Base-by-base conservation (phyloP, 2,888 invertebrate species). In the Tenodera sinensis region DNA sequence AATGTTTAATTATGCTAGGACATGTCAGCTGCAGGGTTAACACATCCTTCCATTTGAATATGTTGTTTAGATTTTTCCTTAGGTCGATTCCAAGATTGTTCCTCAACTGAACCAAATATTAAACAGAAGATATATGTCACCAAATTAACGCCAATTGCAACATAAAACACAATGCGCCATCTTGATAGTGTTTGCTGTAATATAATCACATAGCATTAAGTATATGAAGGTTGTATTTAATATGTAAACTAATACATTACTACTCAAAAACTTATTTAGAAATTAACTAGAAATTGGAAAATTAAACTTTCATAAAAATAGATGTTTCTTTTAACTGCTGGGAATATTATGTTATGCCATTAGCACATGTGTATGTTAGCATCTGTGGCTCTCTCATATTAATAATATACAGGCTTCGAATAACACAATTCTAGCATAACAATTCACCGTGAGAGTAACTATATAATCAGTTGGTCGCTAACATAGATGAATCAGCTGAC, bases 41-140 rank as follows among this genome's bases (percentile, higher is more conserved):
- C 25, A 71, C 54, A 71, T 71, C 54, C 54, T 71, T 71, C 54
- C 6, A 4, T 25, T 20, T 71, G 54, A 71, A 20, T 71, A 42
- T 42, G 42, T 34, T 34, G 34, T 71, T 20, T 71, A 20, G 54
- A 71, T 71, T 71, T 83, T 83, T 87, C 81, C 14, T 28, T 71
- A 15, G 81, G 87, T 54, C 47, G 42, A 34, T 88, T 88, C 88
- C 88, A 88, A n/a, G 88, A 71, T 54, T 88, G 88, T 71, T 88
- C 88, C 15, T 88, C 88, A n/a, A 54, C 88, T 28, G 88, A 88
- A 47, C 88, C 88, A 84, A 88, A 88, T 47, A 88, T 84, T 54
- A 88, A n/a, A 84, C 7, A 88, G 71, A 84, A 54, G 47, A 88
- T 28, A 47, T 88, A 88, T n/a, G 88, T 54, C 28, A 88, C 20